A percentile compares a stretch with the other conserved stretches of the same genome.
phyloP scores from a whole-genome alignment of 2,797 vertebrate genomes.

The Megalops cyprinoides region DNA sequence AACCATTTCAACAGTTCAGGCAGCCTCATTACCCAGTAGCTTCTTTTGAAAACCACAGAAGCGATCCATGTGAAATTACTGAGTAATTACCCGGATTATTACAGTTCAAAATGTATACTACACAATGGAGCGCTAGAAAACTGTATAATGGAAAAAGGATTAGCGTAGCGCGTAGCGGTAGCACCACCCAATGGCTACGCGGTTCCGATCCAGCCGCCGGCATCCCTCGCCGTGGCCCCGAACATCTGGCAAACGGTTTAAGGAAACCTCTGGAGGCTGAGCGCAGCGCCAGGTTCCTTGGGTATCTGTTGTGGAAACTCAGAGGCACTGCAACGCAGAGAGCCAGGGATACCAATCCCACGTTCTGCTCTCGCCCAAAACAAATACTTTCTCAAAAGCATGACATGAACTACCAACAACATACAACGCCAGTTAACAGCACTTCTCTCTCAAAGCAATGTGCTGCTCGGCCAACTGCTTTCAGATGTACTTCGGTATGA shows the following conservation, averaged over 20 bases:
- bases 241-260: conserved; percentile 30
- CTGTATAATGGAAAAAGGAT: background rate
- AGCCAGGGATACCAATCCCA: background rate
- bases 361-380: background rate
- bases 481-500: background rate
- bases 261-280: background rate
- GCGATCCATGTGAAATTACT: background rate
- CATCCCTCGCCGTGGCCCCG: background rate
- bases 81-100: background rate
- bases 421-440: background rate
- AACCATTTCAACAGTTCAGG: background rate
- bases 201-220: background rate
- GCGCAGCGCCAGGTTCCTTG: background rate
- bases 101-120: background rate
- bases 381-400: conserved; percentile 1
- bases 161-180: background rate
- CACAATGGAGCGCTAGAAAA: background rate
- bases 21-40: background rate
- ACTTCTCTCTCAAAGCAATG: background rate
- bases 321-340: background rate
- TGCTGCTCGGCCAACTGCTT: background rate
- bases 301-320: background rate
- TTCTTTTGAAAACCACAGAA: no score
- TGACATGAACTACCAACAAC: background rate
- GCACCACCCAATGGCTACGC: background rate